Evolutionary conservation across 2,888 invertebrate genomes (phyloP), one percentile per base, ranked within the genome.

Genomic region (Cataglyphis livida): DNA sequence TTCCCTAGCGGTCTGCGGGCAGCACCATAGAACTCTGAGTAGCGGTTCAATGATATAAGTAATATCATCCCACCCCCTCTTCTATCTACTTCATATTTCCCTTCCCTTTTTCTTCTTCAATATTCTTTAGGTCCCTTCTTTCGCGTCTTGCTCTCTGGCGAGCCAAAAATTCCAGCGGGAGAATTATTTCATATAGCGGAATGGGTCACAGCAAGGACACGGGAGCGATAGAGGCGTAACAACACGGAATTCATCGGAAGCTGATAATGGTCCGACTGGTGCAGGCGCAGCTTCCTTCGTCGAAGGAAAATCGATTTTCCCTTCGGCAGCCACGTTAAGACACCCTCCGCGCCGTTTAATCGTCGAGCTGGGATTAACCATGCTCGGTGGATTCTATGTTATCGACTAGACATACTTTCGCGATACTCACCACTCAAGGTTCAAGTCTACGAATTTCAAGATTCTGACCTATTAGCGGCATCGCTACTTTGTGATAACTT

Each of bases 1-100:
- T 84, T 54, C 85, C 88, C 89, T 88, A 85, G 89, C 87, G 91
- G 86, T 88, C 86, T 91, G 85, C 88, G 83, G 91, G 93, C 93
- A 93, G 93, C 93, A 93, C 93, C 91, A 91, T 92, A 90, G 91
- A 92, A 91, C 93, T 93, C 93, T 91, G 87, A 89, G 83, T 85
- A 83, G 87, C 92, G 71, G 92, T 93, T 93, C 93, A 91, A 93
- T 93, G 92, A 93, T 92, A 21, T 21, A 21, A 93, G 91, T 86
- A 88, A 85, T 48, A 73, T 76, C 73, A 79, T 82, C 61, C 70
- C 89, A 71, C 15, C 82, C 38, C 51, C 21, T 25, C 61, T 32
- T 38, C 61, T 51, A 51, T 51, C 48, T 51, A n/a, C 3, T n/a
- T 51, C n/a, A 7, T 51, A 65, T 35, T 54, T 35, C 9, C 54